Percentiles rank a stretch among this genome's conserved stretches.
These are phyloP conservation scores for Drosophila nigricruria DNA, from an alignment of 2,888 invertebrate species.

Conservation along the genomic window DNA sequence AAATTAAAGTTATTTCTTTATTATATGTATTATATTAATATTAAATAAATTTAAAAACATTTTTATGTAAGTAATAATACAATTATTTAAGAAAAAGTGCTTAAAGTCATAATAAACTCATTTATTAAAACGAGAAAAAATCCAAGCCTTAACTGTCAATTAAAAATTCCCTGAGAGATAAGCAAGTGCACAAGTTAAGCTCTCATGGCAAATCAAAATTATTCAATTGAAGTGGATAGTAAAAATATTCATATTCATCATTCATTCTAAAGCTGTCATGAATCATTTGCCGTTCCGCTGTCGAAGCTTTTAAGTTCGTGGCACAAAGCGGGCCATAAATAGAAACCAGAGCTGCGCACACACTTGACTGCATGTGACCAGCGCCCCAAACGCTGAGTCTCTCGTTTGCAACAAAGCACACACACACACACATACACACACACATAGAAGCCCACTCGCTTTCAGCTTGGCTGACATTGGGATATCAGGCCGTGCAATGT, in stretches of 20 bases:
- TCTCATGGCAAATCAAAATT: background rate
- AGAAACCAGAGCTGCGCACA: conserved; percentile 47
- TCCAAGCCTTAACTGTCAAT: background rate
- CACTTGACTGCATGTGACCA: conserved; percentile 53
- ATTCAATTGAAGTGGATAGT: conserved; percentile 14
- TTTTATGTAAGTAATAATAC: too few relatives aligned
- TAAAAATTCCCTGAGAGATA: background rate
- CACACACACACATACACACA: too few relatives aligned
- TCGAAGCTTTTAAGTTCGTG: conserved; percentile 19
- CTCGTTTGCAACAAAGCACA: background rate
- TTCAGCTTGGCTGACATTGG: conserved; percentile 8
- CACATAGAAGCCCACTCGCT: too few relatives aligned
- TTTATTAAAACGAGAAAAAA: background rate
- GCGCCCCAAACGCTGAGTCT: conserved; percentile 1
- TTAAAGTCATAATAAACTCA: too few relatives aligned
- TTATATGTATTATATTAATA: too few relatives aligned
- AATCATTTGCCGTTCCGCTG: conserved; percentile 25
- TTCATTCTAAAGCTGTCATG: conserved; percentile 15
- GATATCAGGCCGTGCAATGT: conserved; percentile 58
- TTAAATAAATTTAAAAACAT: too few relatives aligned
- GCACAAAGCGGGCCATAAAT: conserved; percentile 39
- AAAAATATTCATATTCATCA: conserved; percentile 19
- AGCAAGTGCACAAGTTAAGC: background rate
- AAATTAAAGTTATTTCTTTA: background rate
- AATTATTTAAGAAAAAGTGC: too few relatives aligned